phyloP scores from a whole-genome alignment of 2,113 vertebrate genomes.

The Daubentonia madagascariensis region DNA sequence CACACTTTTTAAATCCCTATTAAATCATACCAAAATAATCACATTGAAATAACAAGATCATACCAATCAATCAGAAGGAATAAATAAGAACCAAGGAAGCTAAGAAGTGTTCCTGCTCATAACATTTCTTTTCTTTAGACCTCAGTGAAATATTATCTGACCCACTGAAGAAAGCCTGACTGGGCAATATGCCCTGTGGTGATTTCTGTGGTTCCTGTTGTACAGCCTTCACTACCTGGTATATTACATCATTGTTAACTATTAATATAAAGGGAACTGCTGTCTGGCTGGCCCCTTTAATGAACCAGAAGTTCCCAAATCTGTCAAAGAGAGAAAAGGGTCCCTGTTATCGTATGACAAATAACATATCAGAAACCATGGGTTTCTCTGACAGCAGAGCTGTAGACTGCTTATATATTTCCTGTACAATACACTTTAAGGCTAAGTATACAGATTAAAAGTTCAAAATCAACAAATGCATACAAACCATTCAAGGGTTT shows the following conservation, averaged over 20 bases:
- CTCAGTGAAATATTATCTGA: conserved; percentile 50
- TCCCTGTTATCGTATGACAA: neutral
- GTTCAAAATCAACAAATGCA: neutral
- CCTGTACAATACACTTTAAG: neutral
- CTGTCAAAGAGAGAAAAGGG: neutral
- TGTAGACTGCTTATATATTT: neutral
- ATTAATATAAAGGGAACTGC: conserved; percentile 29
- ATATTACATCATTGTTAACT: conserved; percentile 24
- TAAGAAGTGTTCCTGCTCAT: neutral
- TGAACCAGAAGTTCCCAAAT: conserved; percentile 17
- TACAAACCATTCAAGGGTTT: neutral
- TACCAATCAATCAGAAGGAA: conserved; percentile 11
- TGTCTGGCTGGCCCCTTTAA: neutral
- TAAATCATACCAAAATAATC: conserved; percentile 42
- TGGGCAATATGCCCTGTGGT: neutral
- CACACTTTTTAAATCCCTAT: neutral
- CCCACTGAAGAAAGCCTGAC: neutral
- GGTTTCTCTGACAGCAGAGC: conserved; percentile 11
- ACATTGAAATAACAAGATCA: conserved; percentile 25
- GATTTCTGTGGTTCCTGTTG: conserved; percentile 24
- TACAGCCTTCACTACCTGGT: neutral
- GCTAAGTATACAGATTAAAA: neutral
- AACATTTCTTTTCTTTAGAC: conserved; percentile 42
- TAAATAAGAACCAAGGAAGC: neutral
- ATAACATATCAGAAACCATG: neutral